Evolutionary conservation across 1,140 invertebrate genomes (phyloP), one percentile per base, ranked within the genome.

Genomic region (Pissodes strobi): DNA sequence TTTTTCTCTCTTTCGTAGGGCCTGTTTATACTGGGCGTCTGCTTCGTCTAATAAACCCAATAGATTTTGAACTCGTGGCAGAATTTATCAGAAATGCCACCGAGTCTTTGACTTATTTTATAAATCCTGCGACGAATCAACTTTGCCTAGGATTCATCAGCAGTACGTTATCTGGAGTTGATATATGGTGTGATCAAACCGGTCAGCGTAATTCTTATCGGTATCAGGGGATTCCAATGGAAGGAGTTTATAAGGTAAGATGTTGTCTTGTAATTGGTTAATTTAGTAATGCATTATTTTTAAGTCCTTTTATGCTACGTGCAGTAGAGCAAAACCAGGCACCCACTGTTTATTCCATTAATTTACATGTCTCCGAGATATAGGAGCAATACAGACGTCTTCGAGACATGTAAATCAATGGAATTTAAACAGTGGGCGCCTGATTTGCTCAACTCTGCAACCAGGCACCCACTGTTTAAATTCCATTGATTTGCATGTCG

Each of bases 121-220:
- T 15, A n/a, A 22, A 15, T 21, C 60, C 60, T 5, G 27, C 15
- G 2, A 19, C 27, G 17, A 48, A 63, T 9, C 49, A 63, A 21
- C 12, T 25, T 1, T 63, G 60, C 38, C 5, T 63, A n/a, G 52
- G 22, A 3, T 63, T 63, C 23, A 30, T 63, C n/a, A 17, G 25
- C 5, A 8, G 27, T 4, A 10, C 15, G 9, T 17, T 51, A 12
- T 12, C 25, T 19, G 30, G 19, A 38, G 17, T 55, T 6, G 23
- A 63, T n/a, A 55, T 63, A 9, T 22, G 22, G 2, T 63, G 60
- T 38, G 49, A 45, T 19, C 37, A 55, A 27, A 15, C 19, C 8
- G 23, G 5, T 8, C n/a, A 23, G 5, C 22, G 21, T n/a, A 5
- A 13, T 0, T 62, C 15, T 23, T 51, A 52, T 15, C 52, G n/a